Conservation (phyloP, 2,113 vertebrate genomes). For the Rhodinocichla rosea region DNA sequence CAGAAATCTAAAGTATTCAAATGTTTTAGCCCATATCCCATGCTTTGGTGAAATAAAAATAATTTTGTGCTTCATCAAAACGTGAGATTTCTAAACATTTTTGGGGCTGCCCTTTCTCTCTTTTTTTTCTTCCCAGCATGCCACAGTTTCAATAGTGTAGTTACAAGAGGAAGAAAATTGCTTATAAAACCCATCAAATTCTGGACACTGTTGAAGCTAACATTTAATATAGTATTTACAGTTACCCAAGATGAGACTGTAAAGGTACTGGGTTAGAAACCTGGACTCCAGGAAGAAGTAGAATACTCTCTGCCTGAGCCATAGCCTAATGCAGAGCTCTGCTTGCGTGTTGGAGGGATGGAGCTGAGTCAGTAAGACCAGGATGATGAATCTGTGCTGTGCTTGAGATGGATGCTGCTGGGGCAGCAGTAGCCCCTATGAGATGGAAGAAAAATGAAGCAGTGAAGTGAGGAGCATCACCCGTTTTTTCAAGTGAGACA, state of each 20-base stretch:
- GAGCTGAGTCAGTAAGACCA: neutral
- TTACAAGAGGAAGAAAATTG: neutral
- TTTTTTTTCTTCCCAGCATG: neutral
- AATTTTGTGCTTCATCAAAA: neutral
- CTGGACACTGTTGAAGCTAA: neutral
- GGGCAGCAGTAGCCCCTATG: neutral
- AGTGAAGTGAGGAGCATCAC: neutral
- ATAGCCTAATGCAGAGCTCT: neutral
- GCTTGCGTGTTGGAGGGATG: fast-evolving
- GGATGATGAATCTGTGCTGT: neutral
- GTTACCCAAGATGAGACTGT: neutral
- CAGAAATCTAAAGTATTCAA: neutral
- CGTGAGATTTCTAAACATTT: neutral
- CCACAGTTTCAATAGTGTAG: neutral
- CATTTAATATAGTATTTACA: neutral
- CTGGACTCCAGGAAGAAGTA: neutral
- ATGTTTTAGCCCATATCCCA: neutral
- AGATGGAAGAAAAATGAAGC: neutral
- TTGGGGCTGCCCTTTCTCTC: neutral
- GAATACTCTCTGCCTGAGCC: neutral
- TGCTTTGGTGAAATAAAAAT: neutral
- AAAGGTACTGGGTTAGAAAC: neutral
- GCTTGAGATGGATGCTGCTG: neutral
- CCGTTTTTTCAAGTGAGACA: neutral
- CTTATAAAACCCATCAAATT: neutral